Evolutionary conservation across 1,140 invertebrate species (phyloP).

Genomic region (Leptonema lineaticorne): DNA sequence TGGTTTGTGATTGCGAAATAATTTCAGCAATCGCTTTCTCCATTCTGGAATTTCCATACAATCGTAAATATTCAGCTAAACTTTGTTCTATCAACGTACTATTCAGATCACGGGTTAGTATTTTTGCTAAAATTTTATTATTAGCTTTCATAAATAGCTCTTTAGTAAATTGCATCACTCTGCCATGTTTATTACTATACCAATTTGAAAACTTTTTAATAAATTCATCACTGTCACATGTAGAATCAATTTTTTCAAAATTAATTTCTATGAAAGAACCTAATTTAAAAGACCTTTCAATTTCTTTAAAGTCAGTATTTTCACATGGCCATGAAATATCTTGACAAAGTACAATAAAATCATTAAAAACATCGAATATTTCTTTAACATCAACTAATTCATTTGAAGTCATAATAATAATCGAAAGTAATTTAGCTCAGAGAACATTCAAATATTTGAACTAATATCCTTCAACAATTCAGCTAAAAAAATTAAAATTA

Average conservation of each 20-base stretch:
- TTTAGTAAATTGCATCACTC: slow-evolving; percentile 38
- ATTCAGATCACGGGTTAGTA: slow-evolving; percentile 43
- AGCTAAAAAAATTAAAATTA: too few species aligned
- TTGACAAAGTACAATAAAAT: slow-evolving; percentile 52
- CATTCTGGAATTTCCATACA: slow-evolving; percentile 47
- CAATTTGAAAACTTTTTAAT: slow-evolving; percentile 15
- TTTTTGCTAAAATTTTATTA: slow-evolving; percentile 47
- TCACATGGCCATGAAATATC: slow-evolving; percentile 51
- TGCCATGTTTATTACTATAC: slow-evolving; percentile 17
- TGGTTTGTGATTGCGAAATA: slow-evolving; percentile 52
- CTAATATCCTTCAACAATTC: background rate
- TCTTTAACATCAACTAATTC: slow-evolving; percentile 30
- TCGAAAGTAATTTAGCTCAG: too few species aligned
- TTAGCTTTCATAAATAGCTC: slow-evolving; percentile 44
- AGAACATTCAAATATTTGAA: background rate
- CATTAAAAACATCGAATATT: slow-evolving; percentile 53
- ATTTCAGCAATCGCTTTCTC: slow-evolving; percentile 49
- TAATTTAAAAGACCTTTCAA: slow-evolving; percentile 55
- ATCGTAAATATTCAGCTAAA: slow-evolving; percentile 44
- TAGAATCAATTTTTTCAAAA: slow-evolving; percentile 47
- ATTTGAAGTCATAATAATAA: too few species aligned
- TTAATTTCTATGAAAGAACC: slow-evolving; percentile 54
- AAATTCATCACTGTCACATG: slow-evolving; percentile 7
- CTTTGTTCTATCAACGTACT: slow-evolving; percentile 43
- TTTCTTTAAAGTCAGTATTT: slow-evolving; percentile 47